A percentile compares a stretch with the other conserved stretches of the same genome.
Evolutionary conservation across 2,113 vertebrate genomes (phyloP).

Genomic region (zebrafish (Danio rerio)): GRCz12tu NC_133186.1:3191001-3191500

Average conservation of each 20-base stretch:
- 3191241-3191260: neutral
- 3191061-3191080: conserved; percentile 25
- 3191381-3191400: neutral
- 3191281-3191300: neutral
- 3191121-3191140: conserved; percentile 14
- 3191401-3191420: neutral
- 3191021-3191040: conserved; percentile 49
- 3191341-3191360: neutral
- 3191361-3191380: neutral
- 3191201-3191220: conserved; percentile 20
- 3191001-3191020: conserved; percentile 33
- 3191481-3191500: no score
- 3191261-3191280: neutral
- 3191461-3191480: no score
- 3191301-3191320: neutral
- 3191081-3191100: conserved; percentile 11
- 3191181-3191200: conserved; percentile 15
- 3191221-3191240: conserved; percentile 6
- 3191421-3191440: neutral
- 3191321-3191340: neutral
- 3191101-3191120: conserved; percentile 26
- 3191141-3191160: conserved; percentile 9
- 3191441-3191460: no score
- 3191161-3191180: conserved; percentile 41
- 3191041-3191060: conserved; percentile 46